Evolutionary conservation across 2,797 vertebrate genomes (phyloP).

Genomic region (Gorsachius magnificus): DNA sequence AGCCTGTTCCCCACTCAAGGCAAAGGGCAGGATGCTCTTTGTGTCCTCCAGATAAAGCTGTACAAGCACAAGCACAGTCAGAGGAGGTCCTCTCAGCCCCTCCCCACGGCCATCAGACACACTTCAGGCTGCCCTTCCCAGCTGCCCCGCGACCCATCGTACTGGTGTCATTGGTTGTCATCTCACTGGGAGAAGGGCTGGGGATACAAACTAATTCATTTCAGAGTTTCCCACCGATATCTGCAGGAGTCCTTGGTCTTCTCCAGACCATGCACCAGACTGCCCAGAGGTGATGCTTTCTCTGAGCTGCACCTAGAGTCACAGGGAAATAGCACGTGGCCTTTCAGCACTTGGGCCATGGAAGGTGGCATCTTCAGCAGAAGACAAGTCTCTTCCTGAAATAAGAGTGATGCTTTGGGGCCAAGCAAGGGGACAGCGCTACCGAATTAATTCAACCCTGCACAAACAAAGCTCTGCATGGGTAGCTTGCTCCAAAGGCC

Average conservation of each 20-base stretch:
- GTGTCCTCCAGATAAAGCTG: not conserved
- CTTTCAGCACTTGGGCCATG: not conserved
- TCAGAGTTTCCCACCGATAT: not conserved
- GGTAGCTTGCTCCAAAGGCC: not conserved
- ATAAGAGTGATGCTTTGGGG: not conserved
- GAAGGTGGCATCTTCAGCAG: not conserved
- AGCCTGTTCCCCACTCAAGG: not conserved
- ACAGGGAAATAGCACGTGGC: fast-evolving
- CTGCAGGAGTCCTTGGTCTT: not conserved
- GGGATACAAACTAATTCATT: not conserved
- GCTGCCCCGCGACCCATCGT: fast-evolving
- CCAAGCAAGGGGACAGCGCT: not conserved
- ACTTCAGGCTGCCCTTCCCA: not conserved
- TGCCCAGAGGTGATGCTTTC: not conserved
- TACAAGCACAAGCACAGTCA: not conserved
- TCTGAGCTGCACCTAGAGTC: not conserved
- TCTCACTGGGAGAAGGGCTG: not conserved
- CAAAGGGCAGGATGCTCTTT: not conserved
- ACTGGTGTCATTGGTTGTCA: not conserved
- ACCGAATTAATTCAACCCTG: not conserved
- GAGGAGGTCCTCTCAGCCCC: not conserved
- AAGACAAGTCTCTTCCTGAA: not conserved
- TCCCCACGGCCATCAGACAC: not conserved
- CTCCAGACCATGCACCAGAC: not conserved
- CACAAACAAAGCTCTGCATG: not conserved